Base-by-base conservation (phyloP, 2,888 invertebrate genomes). In the Vannuccia rotundouncinata region DNA sequence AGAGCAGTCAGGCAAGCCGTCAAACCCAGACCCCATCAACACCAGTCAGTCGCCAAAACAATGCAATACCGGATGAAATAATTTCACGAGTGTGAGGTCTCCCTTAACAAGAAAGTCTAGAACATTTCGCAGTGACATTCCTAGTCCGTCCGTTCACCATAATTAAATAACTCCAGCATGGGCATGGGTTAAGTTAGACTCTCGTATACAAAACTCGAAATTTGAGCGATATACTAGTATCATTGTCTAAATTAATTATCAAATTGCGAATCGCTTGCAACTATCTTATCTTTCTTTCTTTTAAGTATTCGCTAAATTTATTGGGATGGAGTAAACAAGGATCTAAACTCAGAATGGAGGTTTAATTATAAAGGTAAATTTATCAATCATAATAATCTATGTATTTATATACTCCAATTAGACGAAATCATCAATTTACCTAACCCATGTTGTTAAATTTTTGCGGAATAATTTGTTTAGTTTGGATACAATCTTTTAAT, bases 301-400 rank as follows among this genome's bases (percentile, higher is more conserved):
- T 66, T 66, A 66, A 66, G 66, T 66, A 66, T 66, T 66, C 66
- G 10, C 66, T 13, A 13, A 66, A 66, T 13, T 66, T 22, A 66
- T 66, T 66, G 66, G 66, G 25, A 66, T 66, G 66, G 66, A 17
- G 66, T 66, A 66, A 22, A 66, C 66, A 66, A 66, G 66, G 66
- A 66, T 2, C 22, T 66, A 66, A 22, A 66, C 5, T 66, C 66
- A n/a, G 22, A 66, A 13, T 66, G 66, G 66, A 5, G 25, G 10
- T 66, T 66, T 13, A n/a, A 13, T n/a, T 66, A 13, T 66, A 2
- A 5, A 66, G 66, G 66, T 66, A 66, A 66, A 66, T 66, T n/a
- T 66, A 66, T 22, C 25, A 66, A 13, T 45, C 5, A 45, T 45
- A 45, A 45, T 66, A 66, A 5, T 66, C 66, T 13, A 22, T 66